These are phyloP conservation scores for Lasius platythorax DNA, from an alignment of 2,888 invertebrate species.

Conservation along the genomic window DNA sequence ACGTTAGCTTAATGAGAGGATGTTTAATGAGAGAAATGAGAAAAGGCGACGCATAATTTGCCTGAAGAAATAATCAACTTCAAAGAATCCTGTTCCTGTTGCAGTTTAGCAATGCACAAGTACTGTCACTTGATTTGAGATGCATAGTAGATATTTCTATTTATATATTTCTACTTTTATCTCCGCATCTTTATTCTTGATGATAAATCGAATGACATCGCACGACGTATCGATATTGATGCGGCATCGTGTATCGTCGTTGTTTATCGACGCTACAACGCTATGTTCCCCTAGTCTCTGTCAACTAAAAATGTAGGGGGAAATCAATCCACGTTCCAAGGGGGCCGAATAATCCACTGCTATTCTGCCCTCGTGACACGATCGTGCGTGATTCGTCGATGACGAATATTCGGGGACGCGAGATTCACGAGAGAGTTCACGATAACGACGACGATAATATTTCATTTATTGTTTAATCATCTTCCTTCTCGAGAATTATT, in stretches of 20 bases:
- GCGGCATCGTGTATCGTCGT: not conserved
- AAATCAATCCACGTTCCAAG: slow-evolving; percentile 68
- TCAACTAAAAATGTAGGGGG: slow-evolving; percentile 74
- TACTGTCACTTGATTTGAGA: not conserved
- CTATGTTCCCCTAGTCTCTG: slow-evolving; percentile 62
- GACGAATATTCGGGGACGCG: slow-evolving; percentile 18
- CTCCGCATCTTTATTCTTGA: not conserved
- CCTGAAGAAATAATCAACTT: not conserved
- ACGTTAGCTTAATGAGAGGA: not conserved
- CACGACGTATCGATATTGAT: not conserved
- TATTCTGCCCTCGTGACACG: slow-evolving; percentile 38
- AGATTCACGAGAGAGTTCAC: not conserved
- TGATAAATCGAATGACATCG: not conserved
- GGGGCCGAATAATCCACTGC: slow-evolving; percentile 68
- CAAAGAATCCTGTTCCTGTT: not conserved
- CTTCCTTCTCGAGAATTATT: not conserved
- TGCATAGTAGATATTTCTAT: not conserved
- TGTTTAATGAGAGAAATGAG: not conserved
- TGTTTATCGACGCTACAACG: not conserved
- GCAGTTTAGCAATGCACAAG: not conserved
- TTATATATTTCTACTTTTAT: not conserved
- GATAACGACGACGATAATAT: not conserved
- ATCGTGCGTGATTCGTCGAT: slow-evolving; percentile 14
- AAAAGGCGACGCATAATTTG: not conserved
- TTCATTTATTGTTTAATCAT: not conserved